Conservation (phyloP, 2,797 vertebrate genomes). For the Zenarchopterus dispar region DNA sequence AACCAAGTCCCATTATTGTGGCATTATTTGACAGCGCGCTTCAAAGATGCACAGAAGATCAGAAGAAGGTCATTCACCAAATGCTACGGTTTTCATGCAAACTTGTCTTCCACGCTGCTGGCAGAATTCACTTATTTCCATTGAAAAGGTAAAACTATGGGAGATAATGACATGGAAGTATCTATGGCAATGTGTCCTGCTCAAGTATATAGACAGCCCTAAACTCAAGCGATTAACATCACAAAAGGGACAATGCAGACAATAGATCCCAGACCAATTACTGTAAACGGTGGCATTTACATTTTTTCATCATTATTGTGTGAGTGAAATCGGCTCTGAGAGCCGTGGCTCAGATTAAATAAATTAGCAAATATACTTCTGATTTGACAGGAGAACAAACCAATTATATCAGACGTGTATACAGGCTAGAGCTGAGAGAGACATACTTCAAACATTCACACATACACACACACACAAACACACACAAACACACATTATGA, state of each 20-base stretch:
- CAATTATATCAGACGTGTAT: conserved; percentile 50
- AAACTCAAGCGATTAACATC: conserved; percentile 76
- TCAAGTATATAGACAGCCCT: conserved; percentile 54
- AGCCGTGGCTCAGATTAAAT: conserved; percentile 69
- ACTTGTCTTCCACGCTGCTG: conserved; percentile 39
- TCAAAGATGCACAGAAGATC: conserved; percentile 59
- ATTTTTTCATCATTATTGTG: conserved; percentile 81
- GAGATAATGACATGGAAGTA: conserved; percentile 73
- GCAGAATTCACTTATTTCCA: conserved; percentile 44
- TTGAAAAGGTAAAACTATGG: conserved; percentile 48
- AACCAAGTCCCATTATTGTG: conserved; percentile 60
- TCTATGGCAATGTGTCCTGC: conserved; percentile 52
- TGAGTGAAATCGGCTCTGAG: conserved; percentile 76
- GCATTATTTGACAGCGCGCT: conserved; percentile 51
- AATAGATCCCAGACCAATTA: conserved; percentile 74
- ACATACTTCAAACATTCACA: conserved; percentile 21
- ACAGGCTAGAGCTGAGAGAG: conserved; percentile 31
- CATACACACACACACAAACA: conserved; percentile 16
- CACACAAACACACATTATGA: conserved; percentile 20
- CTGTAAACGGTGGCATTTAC: conserved; percentile 78
- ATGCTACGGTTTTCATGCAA: conserved; percentile 50
- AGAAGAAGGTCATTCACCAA: conserved; percentile 46
- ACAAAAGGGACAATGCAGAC: conserved; percentile 76
- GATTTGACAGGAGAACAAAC: conserved; percentile 59
- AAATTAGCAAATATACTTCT: conserved; percentile 67